phyloP scores from a whole-genome alignment of 2,113 vertebrate genomes.

The Rhinolophus ferrumequinum region DNA sequence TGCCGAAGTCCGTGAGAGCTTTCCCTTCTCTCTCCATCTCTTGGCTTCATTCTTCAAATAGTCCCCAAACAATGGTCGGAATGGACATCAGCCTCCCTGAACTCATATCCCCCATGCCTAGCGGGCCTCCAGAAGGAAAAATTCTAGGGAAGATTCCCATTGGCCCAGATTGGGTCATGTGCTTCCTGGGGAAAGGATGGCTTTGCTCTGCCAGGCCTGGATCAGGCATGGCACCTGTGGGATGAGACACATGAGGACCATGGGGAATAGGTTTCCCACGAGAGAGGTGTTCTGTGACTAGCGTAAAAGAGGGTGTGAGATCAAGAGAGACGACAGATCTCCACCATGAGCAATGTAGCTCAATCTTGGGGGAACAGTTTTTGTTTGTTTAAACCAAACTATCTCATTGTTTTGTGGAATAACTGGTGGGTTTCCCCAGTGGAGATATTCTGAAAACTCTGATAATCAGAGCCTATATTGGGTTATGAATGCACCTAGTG shows the following conservation, averaged over 20 bases:
- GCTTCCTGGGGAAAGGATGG: neutral
- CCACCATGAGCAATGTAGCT: fast-evolving
- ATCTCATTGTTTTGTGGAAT: neutral
- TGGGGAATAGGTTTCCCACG: neutral
- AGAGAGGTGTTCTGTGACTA: neutral
- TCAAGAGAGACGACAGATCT: neutral
- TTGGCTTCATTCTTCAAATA: neutral
- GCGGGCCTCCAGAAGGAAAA: neutral
- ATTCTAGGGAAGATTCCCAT: neutral
- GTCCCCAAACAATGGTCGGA: too few species aligned
- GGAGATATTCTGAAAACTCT: neutral
- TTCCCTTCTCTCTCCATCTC: neutral
- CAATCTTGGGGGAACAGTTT: neutral
- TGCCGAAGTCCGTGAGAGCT: neutral
- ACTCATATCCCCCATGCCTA: neutral
- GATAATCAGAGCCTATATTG: too few species aligned
- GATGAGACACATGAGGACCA: neutral
- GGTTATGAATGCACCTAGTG: too few species aligned
- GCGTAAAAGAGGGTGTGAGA: too few species aligned
- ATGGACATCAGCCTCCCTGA: neutral
- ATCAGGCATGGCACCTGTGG: too few species aligned
- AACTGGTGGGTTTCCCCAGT: neutral
- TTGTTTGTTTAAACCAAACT: neutral
- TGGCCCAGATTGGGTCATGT: neutral
- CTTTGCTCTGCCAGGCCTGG: neutral